Percentiles rank a stretch among this genome's conserved stretches.
Conservation (phyloP, 2,113 vertebrate genomes). For the Elgaria multicarinata region DNA sequence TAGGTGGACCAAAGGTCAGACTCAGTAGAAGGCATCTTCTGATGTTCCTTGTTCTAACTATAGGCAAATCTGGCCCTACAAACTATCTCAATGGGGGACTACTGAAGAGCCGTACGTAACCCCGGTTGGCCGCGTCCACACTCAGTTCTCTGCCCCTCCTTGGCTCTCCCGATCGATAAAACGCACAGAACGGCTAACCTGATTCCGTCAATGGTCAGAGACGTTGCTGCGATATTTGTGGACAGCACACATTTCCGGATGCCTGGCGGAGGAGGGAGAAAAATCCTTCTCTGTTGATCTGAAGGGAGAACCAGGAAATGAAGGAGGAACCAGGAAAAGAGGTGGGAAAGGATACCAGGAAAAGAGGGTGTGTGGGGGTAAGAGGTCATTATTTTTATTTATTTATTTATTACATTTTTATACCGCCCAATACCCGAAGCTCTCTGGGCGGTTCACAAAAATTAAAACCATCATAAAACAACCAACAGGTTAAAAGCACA, state of each 20-base stretch:
- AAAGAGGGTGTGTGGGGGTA: rapidly evolving
- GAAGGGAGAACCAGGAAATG: constrained; percentile 2
- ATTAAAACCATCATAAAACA: no score
- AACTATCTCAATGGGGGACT: no score
- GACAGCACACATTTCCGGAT: constrained; percentile 96
- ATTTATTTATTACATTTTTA: no score
- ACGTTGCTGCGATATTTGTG: constrained; percentile 97
- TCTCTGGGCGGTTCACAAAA: no score
- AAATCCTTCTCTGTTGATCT: constrained; percentile 96
- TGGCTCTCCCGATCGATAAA: neutral
- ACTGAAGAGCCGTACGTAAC: neutral
- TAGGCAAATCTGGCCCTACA: neutral
- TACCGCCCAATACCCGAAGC: no score
- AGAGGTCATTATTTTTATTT: neutral
- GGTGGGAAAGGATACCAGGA: no score
- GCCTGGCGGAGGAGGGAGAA: constrained; percentile 89
- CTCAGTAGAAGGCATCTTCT: no score
- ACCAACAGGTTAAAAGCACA: no score
- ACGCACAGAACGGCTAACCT: constrained; percentile 78
- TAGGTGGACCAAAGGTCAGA: no score
- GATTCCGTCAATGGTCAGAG: constrained; percentile 94
- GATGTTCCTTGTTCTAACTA: no score
- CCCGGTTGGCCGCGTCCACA: neutral
- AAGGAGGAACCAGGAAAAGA: neutral
- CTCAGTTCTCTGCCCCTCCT: neutral